phyloP scores from a whole-genome alignment of 2,888 invertebrate species.

The Stenolophus ochropezus region DNA sequence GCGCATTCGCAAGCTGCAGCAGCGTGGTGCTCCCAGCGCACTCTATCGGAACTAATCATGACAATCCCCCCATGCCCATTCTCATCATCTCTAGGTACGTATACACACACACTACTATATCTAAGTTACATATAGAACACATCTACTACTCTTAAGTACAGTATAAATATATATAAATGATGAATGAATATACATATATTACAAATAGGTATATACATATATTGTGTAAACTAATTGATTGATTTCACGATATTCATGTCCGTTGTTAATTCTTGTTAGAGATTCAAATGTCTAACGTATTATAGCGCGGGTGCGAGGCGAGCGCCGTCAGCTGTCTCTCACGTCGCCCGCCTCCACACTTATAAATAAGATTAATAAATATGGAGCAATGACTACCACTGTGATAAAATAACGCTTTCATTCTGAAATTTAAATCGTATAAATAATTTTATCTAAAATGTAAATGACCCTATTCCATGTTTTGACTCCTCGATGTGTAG shows the following conservation, averaged over 20 bases:
- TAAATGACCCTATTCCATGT: conserved; percentile 70
- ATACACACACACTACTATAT: conserved; percentile 40
- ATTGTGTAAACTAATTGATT: conserved; percentile 52
- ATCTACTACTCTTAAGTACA: conserved; percentile 39
- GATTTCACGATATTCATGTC: conserved; percentile 59
- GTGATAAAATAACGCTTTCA: conserved; percentile 75
- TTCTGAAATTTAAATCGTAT: conserved; percentile 71
- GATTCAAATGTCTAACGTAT: conserved; percentile 60
- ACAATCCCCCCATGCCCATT: conserved; percentile 47
- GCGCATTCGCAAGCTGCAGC: conserved; percentile 78
- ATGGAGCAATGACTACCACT: conserved; percentile 75
- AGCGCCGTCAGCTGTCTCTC: not conserved
- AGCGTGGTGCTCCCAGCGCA: conserved; percentile 78
- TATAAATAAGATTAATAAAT: conserved; percentile 67
- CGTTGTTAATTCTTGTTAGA: conserved; percentile 61
- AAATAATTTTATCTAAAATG: conserved; percentile 70
- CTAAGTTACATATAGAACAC: conserved; percentile 46
- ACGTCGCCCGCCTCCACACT: conserved; percentile 22
- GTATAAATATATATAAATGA: conserved; percentile 49
- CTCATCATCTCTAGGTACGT: conserved; percentile 47
- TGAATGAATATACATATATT: conserved; percentile 51
- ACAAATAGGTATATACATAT: conserved; percentile 50
- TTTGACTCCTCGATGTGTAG: conserved; percentile 71
- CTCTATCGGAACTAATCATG: conserved; percentile 70
- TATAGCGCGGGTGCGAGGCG: conserved; percentile 45